These are phyloP conservation scores for Atta texana DNA, from an alignment of 1,140 invertebrate genomes.

Conservation along the genomic window DNA sequence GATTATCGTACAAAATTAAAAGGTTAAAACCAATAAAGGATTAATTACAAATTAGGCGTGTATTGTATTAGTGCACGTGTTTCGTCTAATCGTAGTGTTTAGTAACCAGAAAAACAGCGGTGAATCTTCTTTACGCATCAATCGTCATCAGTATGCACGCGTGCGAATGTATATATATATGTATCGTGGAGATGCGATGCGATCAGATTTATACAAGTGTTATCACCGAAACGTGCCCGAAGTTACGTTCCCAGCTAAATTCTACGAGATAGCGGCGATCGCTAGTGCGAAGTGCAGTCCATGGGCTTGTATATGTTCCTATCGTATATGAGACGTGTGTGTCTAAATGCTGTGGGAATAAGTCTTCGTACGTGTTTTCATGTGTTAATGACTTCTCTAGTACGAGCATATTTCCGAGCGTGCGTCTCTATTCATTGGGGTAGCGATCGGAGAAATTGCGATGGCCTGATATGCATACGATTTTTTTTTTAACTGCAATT, in stretches of 20 bases:
- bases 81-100: conserved; percentile 2
- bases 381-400: not conserved
- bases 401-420: conserved; percentile 11
- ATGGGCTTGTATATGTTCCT: conserved; percentile 44
- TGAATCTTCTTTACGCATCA: conserved; percentile 24
- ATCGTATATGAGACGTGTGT: conserved; percentile 19
- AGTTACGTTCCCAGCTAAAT: conserved; percentile 24
- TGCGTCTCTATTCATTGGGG: conserved; percentile 13
- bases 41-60: not conserved
- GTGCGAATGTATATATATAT: conserved; percentile 15
- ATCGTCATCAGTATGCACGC: conserved; percentile 45
- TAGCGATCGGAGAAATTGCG: conserved; percentile 30
- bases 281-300: conserved; percentile 40
- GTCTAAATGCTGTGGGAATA: conserved; percentile 24
- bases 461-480: conserved; percentile 56
- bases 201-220: conserved; percentile 34
- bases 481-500: conserved; percentile 40
- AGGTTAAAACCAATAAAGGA: not conserved
- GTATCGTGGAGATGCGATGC: conserved; percentile 29
- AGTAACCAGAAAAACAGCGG: conserved; percentile 22
- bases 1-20: not conserved
- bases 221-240: conserved; percentile 20
- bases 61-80: conserved; percentile 12
- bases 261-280: conserved; percentile 50
- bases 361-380: conserved; percentile 10